Conservation (phyloP, 2,888 invertebrate genomes). For the Dynastes hyllus region DNA sequence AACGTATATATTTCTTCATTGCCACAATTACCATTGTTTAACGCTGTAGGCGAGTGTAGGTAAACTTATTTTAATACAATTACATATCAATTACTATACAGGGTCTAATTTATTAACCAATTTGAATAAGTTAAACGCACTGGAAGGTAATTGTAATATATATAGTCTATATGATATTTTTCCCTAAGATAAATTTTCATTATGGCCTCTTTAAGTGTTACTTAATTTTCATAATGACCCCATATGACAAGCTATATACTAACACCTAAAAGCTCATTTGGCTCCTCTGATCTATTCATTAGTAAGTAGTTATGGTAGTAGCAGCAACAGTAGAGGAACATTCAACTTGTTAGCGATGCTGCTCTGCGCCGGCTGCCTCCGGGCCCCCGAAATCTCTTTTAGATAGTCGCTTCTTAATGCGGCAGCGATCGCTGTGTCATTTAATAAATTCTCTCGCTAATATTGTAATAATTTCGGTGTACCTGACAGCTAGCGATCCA, state of each 20-base stretch:
- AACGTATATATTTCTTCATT: no score
- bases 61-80: constrained; percentile 16
- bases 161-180: constrained; percentile 23
- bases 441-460: constrained; percentile 55
- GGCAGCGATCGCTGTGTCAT: constrained; percentile 53
- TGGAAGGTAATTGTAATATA: constrained; percentile 24
- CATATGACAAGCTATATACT: constrained; percentile 48
- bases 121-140: constrained; percentile 35
- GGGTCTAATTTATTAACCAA: constrained; percentile 37
- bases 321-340: constrained; percentile 35
- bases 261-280: constrained; percentile 54
- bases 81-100: constrained; percentile 33
- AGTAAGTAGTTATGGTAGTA: constrained; percentile 47
- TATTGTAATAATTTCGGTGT: constrained; percentile 51
- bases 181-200: constrained; percentile 47
- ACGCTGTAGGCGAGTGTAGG: no score
- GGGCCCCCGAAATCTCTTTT: constrained; percentile 52
- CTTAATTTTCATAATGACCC: constrained; percentile 53
- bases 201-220: constrained; percentile 49
- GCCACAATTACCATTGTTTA: no score
- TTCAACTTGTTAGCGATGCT: constrained; percentile 48
- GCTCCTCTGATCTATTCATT: constrained; percentile 56
- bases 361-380: constrained; percentile 36
- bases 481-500: constrained; percentile 50
- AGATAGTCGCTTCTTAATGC: constrained; percentile 54